phyloP scores from a whole-genome alignment of 1,140 invertebrate genomes.

The Drosophila fuyamai region DNA sequence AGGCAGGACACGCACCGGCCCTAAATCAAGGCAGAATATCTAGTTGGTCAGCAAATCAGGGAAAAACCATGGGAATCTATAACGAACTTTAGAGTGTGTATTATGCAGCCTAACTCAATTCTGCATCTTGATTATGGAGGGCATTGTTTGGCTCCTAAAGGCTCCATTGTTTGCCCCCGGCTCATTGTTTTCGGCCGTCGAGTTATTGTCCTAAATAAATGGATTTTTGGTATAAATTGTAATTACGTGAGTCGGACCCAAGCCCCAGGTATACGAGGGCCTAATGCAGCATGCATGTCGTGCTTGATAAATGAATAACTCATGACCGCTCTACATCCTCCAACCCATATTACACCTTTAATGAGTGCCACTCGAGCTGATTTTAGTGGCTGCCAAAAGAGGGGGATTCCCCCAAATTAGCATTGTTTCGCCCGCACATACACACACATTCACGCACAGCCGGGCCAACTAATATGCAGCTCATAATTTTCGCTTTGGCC shows the following conservation, averaged over 20 bases:
- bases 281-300: constrained; percentile 41
- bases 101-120: constrained; percentile 38
- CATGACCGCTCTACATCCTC: constrained; percentile 49
- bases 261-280: constrained; percentile 42
- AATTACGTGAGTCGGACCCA: constrained; percentile 62
- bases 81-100: constrained; percentile 20
- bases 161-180: constrained; percentile 54
- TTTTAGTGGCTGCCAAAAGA: constrained; percentile 38
- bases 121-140: constrained; percentile 43
- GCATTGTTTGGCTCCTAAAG: constrained; percentile 33
- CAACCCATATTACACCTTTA: constrained; percentile 70
- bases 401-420: constrained; percentile 32
- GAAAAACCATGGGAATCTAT: constrained; percentile 9
- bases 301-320: constrained; percentile 75
- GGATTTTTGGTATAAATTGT: constrained; percentile 80
- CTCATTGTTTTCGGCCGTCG: constrained; percentile 61
- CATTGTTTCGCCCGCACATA: constrained; percentile 30
- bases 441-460: constrained; percentile 5
- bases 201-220: constrained; percentile 80
- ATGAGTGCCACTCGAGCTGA: constrained; percentile 70
- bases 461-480: constrained; percentile 52
- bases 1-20: constrained; percentile 31
- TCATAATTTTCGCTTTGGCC: constrained; percentile 43
- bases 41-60: constrained; percentile 5
- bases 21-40: constrained; percentile 9